Evolutionary conservation across 1,140 invertebrate species (phyloP), one percentile per base, ranked within the genome.

Genomic region (Sycobia sp.): DNA sequence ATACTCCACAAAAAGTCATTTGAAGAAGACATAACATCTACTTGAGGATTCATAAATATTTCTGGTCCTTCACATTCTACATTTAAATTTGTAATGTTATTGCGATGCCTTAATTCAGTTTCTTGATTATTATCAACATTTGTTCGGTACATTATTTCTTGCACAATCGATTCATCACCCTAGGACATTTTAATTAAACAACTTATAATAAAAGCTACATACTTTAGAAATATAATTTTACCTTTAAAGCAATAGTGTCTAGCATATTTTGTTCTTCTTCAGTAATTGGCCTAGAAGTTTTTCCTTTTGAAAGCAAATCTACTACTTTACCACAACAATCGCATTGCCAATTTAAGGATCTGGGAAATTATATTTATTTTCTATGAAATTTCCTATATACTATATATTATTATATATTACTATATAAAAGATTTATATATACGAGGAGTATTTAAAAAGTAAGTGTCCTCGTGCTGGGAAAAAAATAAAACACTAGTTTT

Each of bases 231-330:
- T 43, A 20, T 27, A 41, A 22, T 29, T 32, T 39, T n/a, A 81
- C 81, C 70, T 84, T 82, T 29, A 83, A 72, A 57, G 80, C 76
- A 55, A 83, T 80, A 32, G 77, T 82, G 32, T 79, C 74, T 4
- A 84, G 68, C 69, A 84, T 78, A 39, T 78, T 73, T 39, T 76
- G 77, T 62, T 83, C 82, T 51, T 82, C 82, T 61, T 79, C 73
- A 3, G 80, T 80, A 10, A 82, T 77, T 25, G 78, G 76, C 62
- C 74, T 77, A 27, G 73, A 78, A 11, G 67, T 54, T 18, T 71
- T 72, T 34, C 77, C 70, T 57, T 79, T 79, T 11, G 78, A 79
- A 20, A 81, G 68, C 55, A 82, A 73, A 60, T 78, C 66, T 7
- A 74, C 67, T 50, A 80, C 75, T 62, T 73, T 79, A 13, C 80